Evolutionary conservation across 2,113 vertebrate genomes (phyloP).

Genomic region (Tachysurus fulvidraco): DNA sequence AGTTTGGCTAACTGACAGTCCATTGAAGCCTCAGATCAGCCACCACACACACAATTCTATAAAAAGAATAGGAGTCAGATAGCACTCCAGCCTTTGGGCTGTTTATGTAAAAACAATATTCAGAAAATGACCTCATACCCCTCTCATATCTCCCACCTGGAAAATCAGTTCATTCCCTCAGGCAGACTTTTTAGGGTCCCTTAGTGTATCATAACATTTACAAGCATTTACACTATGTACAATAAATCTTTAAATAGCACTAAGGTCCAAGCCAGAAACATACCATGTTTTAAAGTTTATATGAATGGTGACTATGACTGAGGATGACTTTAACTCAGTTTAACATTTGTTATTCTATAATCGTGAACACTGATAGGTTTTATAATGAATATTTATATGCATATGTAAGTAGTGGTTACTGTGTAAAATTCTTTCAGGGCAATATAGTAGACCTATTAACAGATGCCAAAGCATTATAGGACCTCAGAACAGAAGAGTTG

Average conservation of each 20-base stretch:
- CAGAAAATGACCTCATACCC: not conserved
- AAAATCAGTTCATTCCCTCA: not conserved
- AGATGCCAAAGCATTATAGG: not conserved
- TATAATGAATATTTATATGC: not conserved
- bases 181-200: not conserved
- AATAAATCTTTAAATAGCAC: slow-evolving; percentile 9
- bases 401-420: not conserved
- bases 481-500: not conserved
- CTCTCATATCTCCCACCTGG: not conserved
- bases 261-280: not conserved
- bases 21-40: not conserved
- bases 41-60: not conserved
- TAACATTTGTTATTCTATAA: not conserved
- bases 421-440: not conserved
- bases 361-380: not conserved
- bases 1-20: not conserved
- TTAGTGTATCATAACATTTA: not conserved
- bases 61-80: not conserved
- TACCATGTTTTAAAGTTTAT: slow-evolving; percentile 9
- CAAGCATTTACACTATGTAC: not conserved
- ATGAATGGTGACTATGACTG: not conserved
- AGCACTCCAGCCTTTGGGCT: not conserved
- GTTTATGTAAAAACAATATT: slow-evolving; percentile 5
- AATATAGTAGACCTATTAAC: not conserved
- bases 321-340: not conserved